Evolutionary conservation across 2,113 vertebrate genomes (phyloP), one percentile per base, ranked within the genome.

Genomic region (Gymnocephalus cernua): DNA sequence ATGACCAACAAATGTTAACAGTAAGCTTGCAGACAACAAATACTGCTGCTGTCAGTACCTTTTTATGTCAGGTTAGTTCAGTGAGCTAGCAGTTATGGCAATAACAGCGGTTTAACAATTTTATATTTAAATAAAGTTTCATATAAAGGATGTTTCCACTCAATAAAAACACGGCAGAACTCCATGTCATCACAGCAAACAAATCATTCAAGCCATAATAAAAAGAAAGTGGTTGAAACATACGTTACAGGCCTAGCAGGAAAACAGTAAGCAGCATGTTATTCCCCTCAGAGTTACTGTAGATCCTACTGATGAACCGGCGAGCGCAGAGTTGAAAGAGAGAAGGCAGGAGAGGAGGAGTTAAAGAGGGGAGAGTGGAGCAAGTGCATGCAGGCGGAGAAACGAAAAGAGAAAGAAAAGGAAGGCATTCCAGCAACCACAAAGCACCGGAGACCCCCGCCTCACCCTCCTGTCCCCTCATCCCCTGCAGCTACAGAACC

Each of bases 351-450:
- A 56, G 82, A 74, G 61, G 74, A 61, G 82, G 86, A 58, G 74
- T 77, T 61, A 54, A 73, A 82, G 63, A 50, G 71, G 64, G 44
- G 53, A 29, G 71, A 44, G 65, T 54, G 69, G 59, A 88, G 77
- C 92, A 93, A 94, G 93, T 93, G 93, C 91, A 92, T 74, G 84
- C 92, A 77, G 87, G 76, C 82, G 51, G 83, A 81, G 84, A 77
- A 62, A 84, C 25, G 57, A 27, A 79, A 48, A 75, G 51, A 71
- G 78, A 89, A 85, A 88, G 83, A 86, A 86, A 89, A 87, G 67
- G 82, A 87, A 80, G 68, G 88, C 54, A 95, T 95, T 95, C 94
- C 94, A 89, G 14, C 83, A 78, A 66, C 65, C 82, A 92, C 91
- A 92, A 92, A 91, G 87, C 93, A 87, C 67, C 23, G 74, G 83